Conservation (phyloP, 2,797 vertebrate species). For the Eospalax fontanierii region DNA sequence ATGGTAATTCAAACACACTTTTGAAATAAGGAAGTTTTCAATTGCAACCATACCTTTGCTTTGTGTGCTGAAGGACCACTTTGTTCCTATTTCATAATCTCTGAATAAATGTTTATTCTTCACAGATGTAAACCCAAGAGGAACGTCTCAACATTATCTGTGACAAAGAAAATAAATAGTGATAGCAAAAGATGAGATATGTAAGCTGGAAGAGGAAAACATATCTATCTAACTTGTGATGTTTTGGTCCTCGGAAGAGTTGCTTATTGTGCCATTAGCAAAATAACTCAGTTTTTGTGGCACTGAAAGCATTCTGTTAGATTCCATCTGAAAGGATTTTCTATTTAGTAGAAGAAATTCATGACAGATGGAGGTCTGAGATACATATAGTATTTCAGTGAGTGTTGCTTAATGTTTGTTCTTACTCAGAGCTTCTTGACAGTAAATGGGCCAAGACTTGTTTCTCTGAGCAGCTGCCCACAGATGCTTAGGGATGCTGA, state of each 20-base stretch:
- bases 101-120: not conserved
- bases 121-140: not conserved
- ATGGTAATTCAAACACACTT: too few relatives aligned
- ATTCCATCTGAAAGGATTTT: not conserved
- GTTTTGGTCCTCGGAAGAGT: not conserved
- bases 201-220: not conserved
- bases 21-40: not conserved
- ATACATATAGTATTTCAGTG: not conserved
- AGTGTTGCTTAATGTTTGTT: conserved; percentile 5
- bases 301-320: not conserved
- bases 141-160: not conserved
- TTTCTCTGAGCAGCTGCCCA: not conserved
- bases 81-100: not conserved
- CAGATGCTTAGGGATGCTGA: not conserved
- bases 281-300: not conserved
- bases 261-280: not conserved
- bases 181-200: not conserved
- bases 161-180: not conserved
- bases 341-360: not conserved
- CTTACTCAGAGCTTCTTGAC: not conserved
- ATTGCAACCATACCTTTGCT: not conserved
- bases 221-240: not conserved
- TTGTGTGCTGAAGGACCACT: not conserved
- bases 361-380: not conserved
- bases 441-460: not conserved